Base-by-base conservation (phyloP, 2,888 invertebrate genomes). In the Caenorhabditis virilis region DNA sequence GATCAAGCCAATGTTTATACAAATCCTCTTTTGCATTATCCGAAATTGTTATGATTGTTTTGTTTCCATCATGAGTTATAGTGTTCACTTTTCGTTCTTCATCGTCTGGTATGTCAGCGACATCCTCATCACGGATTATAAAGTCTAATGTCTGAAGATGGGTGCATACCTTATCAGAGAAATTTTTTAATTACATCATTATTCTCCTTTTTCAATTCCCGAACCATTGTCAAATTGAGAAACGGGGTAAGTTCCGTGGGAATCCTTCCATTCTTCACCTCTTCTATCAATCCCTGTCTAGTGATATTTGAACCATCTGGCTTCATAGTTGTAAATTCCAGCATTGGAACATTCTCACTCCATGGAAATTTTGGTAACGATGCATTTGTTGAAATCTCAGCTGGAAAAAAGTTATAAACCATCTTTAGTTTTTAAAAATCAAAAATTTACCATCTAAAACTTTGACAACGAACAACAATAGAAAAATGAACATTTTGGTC, bases 401-500 rank as follows among this genome's bases (percentile, higher is more conserved):
- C 87, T 72, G 87, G 87, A 54, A 85, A 85, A 56, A 78, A 82
- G n/a, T n/a, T n/a, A n/a, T n/a, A n/a, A n/a, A n/a, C 26, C 42
- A 3, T n/a, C 25, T 27, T 27, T 25, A 20, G 18, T 13, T 20
- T 16, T n/a, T n/a, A n/a, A n/a, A 33, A 13, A 1, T 18, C 1
- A 27, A 26, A 20, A n/a, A n/a, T n/a, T n/a, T n/a, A n/a, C n/a
- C n/a, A n/a, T n/a, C n/a, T n/a, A n/a, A n/a, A n/a, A n/a, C n/a
- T n/a, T n/a, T n/a, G n/a, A n/a, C n/a, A n/a, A n/a, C n/a, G n/a
- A n/a, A n/a, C n/a, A n/a, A n/a, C n/a, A n/a, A n/a, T n/a, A n/a
- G n/a, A n/a, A n/a, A n/a, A n/a, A n/a, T n/a, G n/a, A n/a, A n/a
- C n/a, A n/a, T n/a, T n/a, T n/a, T n/a, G n/a, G n/a, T n/a, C n/a